Percentiles rank a stretch among this genome's conserved stretches.
These are phyloP conservation scores for Dromius quadrimaculatus DNA, from an alignment of 2,888 invertebrate species.

Conservation along the genomic window DNA sequence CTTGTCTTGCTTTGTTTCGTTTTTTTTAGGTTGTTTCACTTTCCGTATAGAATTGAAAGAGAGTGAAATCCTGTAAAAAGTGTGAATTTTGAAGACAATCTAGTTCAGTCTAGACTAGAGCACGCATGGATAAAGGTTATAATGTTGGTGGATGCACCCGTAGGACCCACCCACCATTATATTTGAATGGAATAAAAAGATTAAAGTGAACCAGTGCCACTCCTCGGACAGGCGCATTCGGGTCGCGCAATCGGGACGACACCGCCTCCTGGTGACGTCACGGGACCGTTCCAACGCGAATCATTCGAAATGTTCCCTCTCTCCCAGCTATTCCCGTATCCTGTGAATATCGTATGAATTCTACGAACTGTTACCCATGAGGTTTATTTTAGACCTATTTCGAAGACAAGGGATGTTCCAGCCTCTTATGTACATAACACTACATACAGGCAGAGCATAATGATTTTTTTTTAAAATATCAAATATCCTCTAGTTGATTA, in stretches of 20 bases:
- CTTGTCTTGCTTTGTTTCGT: too few relatives aligned
- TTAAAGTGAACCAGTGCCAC: slow-evolving; percentile 67
- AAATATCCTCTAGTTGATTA: too few relatives aligned
- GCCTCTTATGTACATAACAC: not conserved
- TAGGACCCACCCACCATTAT: slow-evolving; percentile 57
- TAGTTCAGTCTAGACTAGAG: not conserved
- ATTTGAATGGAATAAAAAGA: slow-evolving; percentile 68
- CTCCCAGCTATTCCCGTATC: slow-evolving; percentile 25
- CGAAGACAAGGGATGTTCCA: too few relatives aligned
- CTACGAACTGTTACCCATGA: too few relatives aligned
- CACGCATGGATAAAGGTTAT: slow-evolving; percentile 59
- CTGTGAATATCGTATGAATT: too few relatives aligned
- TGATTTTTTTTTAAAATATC: too few relatives aligned
- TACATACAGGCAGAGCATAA: not conserved
- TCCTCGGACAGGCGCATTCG: slow-evolving; percentile 66
- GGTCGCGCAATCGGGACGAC: slow-evolving; percentile 62
- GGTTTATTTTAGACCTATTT: too few relatives aligned
- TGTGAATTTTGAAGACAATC: not conserved
- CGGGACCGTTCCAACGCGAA: slow-evolving; percentile 62
- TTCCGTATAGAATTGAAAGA: too few relatives aligned
- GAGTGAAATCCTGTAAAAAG: too few relatives aligned
- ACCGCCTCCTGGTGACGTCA: slow-evolving; percentile 67
- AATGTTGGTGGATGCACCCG: slow-evolving; percentile 65
- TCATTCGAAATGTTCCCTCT: slow-evolving; percentile 60
- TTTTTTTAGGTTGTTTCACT: too few relatives aligned